Evolutionary conservation across 2,888 invertebrate species (phyloP), one percentile per base, ranked within the genome.

Genomic region (Patella caerulea): DNA sequence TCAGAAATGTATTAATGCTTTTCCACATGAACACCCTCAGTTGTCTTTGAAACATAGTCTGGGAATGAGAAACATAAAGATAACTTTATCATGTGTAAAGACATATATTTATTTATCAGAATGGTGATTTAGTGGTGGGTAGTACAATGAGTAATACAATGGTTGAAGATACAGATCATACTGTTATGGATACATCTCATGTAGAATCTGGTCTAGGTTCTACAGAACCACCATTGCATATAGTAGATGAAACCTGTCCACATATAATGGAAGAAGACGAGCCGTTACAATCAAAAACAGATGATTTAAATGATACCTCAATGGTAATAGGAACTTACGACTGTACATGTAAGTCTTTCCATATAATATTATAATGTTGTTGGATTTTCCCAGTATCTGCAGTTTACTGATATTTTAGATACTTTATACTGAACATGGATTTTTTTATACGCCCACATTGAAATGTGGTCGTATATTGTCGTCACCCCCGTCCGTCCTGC

Each of bases 181-280:
- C 65, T 24, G 15, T 24, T 9, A 65, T 65, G 24, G 65, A 65
- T 19, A 15, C 65, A 24, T 24, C 65, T 12, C 65, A 65, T 9
- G 65, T 65, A 24, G 65, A 65, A 9, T 65, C 45, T 45, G 45
- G 24, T 65, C 24, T 65, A 65, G 24, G 14, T 65, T 24, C 65
- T 65, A 24, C 19, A 45, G 45, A 45, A 45, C 45, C 45, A 65
- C 65, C 65, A 19, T 24, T 65, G 24, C 65, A 65, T 24, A 65
- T 65, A 24, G 65, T 65, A 65, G 65, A 65, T 65, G 65, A 65
- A 24, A 19, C 65, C 24, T 45, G 45, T 45, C 9, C 45, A 45
- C 45, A 45, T 45, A 65, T 65, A 24, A 65, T 65, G 65, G 65
- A 65, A 14, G 65, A 65, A 24, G 65, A 65, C 24, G 65, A 65